Conservation (phyloP, 2,888 invertebrate species). For the Phymatocera aterrima region DNA sequence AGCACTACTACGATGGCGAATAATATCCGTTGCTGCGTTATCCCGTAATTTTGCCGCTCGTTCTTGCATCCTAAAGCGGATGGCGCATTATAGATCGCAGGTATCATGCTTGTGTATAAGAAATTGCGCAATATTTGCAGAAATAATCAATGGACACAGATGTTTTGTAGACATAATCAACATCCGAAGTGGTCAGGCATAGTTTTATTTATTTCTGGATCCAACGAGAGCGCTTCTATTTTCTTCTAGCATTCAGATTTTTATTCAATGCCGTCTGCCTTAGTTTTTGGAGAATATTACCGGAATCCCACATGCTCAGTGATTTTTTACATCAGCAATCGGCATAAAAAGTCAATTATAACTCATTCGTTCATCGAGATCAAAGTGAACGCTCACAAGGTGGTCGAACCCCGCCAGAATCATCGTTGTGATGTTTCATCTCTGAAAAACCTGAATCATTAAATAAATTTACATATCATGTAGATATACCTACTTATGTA, state of each 20-base stretch:
- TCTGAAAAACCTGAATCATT: not conserved
- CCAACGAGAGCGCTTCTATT: not conserved
- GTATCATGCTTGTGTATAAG: too few relatives aligned
- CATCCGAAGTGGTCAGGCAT: not conserved
- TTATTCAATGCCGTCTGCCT: not conserved
- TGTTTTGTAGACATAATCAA: not conserved
- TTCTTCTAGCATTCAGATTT: not conserved
- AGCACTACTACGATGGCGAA: too few relatives aligned
- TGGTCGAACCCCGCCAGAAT: not conserved
- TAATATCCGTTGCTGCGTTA: too few relatives aligned
- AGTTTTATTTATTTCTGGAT: not conserved
- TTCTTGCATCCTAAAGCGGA: too few relatives aligned
- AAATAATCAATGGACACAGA: too few relatives aligned
- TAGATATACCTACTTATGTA: not conserved
- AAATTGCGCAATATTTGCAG: too few relatives aligned
- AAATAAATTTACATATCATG: not conserved
- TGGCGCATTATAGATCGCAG: too few relatives aligned
- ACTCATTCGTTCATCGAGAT: not conserved
- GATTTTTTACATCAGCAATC: not conserved
- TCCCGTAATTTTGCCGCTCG: too few relatives aligned
- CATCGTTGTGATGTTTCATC: slow-evolving; percentile 4
- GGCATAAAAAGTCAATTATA: not conserved
- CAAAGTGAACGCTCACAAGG: not conserved
- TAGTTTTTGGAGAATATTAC: not conserved
- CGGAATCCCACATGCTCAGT: not conserved